phyloP scores from a whole-genome alignment of 2,888 invertebrate genomes.

The Pristionchus maxplancki region DNA sequence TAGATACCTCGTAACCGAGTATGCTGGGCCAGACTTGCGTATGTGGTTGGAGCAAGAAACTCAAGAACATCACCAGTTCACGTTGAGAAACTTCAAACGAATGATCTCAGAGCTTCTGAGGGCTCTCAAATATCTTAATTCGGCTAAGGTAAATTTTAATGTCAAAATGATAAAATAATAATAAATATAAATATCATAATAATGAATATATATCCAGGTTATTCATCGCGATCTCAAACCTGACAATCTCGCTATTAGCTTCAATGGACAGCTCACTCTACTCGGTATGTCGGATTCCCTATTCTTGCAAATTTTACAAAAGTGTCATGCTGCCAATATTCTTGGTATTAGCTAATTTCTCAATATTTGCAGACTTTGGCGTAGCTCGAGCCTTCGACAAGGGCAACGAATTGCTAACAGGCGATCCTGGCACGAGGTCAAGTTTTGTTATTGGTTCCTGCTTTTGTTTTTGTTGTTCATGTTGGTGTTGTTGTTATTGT shows the following conservation, averaged over 20 bases:
- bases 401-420: neutral
- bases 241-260: neutral
- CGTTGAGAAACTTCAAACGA: neutral
- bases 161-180: neutral
- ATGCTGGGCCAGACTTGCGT: neutral
- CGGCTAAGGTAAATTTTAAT: neutral
- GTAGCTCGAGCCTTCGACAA: neutral
- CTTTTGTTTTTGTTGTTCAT: neutral
- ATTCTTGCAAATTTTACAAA: too few species aligned
- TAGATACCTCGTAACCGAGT: neutral
- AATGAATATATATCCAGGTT: neutral
- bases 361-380: neutral
- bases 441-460: neutral
- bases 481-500: neutral
- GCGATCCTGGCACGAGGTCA: neutral
- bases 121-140: neutral
- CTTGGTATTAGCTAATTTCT: too few species aligned
- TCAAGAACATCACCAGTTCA: neutral
- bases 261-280: neutral
- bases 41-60: neutral
- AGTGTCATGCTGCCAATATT: too few species aligned
- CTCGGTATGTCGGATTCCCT: neutral
- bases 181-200: neutral
- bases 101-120: neutral
- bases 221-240: neutral